These are phyloP conservation scores for Sebastes hubbsi DNA, from an alignment of 2,797 vertebrate species.

Conservation along the genomic window DNA sequence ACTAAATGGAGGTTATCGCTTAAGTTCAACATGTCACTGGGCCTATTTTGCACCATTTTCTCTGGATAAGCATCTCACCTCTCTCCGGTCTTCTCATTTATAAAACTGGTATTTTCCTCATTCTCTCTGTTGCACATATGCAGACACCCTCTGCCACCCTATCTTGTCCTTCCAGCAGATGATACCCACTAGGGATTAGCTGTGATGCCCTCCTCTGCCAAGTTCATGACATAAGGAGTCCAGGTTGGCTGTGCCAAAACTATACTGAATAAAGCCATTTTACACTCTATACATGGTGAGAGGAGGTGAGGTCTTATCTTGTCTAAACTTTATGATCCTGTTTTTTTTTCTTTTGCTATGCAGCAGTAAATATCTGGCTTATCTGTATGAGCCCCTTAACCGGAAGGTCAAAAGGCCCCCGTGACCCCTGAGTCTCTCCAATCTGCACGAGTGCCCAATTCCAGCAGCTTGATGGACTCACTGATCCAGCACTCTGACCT, in stretches of 20 bases:
- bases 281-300: not conserved
- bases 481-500: constrained; percentile 1
- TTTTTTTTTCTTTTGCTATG: constrained; percentile 30
- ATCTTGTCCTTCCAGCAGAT: constrained; percentile 23
- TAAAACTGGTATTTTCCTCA: not conserved
- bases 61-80: not conserved
- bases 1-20: not conserved
- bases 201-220: constrained; percentile 25
- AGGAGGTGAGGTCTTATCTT: not conserved
- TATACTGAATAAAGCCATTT: constrained; percentile 20
- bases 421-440: not conserved
- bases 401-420: not conserved
- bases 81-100: not conserved
- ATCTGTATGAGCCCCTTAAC: not conserved
- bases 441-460: not conserved
- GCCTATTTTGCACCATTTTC: not conserved
- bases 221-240: constrained; percentile 20
- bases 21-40: not conserved
- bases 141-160: constrained; percentile 5
- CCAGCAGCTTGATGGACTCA: constrained; percentile 1
- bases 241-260: not conserved
- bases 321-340: constrained; percentile 25
- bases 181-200: constrained; percentile 25
- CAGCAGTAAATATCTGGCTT: constrained; percentile 17
- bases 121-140: constrained; percentile 11